phyloP scores from a whole-genome alignment of 64 coral and sea anemone genomes.

The Pocillopora damicornis region DNA sequence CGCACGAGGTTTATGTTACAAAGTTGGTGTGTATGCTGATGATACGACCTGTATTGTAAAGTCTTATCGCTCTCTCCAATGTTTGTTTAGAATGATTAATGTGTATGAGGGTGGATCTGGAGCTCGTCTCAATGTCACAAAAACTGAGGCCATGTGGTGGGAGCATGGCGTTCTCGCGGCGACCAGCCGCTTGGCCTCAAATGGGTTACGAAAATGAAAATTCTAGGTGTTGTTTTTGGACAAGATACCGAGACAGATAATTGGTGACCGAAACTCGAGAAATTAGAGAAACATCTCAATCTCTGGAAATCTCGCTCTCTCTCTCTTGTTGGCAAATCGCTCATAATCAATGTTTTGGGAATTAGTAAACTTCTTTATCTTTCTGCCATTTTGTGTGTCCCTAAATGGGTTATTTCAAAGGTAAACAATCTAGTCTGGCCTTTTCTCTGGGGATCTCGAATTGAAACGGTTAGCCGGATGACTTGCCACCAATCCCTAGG shows the following conservation, averaged over 20 bases:
- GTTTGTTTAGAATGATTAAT: too few relatives aligned
- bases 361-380: not conserved
- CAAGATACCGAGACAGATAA: not conserved
- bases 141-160: constrained; percentile 33
- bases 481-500: not conserved
- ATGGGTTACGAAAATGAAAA: not conserved
- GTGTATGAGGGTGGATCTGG: not conserved
- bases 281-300: not conserved
- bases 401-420: not conserved
- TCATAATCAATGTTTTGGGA: not conserved
- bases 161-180: not conserved
- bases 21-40: constrained; percentile 25
- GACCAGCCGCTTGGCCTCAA: not conserved
- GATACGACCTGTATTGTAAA: not conserved
- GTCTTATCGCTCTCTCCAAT: too few relatives aligned
- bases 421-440: not conserved
- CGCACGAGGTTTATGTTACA: not conserved
- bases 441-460: not conserved
- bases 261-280: not conserved
- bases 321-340: not conserved
- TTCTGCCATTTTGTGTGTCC: not conserved
- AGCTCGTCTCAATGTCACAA: not conserved
- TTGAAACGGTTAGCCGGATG: not conserved
- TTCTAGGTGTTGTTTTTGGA: not conserved
- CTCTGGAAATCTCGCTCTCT: constrained; percentile 6